Conservation (phyloP, 2,797 vertebrate genomes). For the Muraenolepis orangiensis region DNA sequence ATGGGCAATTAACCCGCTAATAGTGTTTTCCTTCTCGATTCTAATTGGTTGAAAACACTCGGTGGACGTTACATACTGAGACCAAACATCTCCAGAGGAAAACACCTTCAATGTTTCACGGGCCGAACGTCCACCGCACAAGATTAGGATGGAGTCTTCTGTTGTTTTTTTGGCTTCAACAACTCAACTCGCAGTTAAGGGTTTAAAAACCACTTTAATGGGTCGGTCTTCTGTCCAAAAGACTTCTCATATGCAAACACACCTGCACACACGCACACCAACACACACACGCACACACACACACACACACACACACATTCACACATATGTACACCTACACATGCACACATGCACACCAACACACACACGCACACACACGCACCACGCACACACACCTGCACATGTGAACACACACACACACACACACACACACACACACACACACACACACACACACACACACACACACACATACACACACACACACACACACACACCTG, state of each 20-base stretch:
- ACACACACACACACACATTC: background rate
- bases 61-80: conserved; percentile 75
- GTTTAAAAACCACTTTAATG: background rate
- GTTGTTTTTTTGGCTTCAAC: no score
- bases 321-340: background rate
- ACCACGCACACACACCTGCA: background rate
- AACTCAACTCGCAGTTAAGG: background rate
- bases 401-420: no score
- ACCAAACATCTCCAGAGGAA: conserved; percentile 16
- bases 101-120: background rate
- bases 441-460: background rate
- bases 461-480: background rate
- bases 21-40: conserved; percentile 83
- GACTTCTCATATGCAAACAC: background rate
- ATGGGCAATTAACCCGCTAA: conserved; percentile 95
- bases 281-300: background rate
- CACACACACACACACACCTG: background rate
- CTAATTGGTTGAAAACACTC: conserved; percentile 89
- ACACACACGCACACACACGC: background rate
- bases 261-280: background rate
- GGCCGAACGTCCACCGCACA: background rate
- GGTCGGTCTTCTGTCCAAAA: background rate
- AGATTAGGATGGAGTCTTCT: background rate
- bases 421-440: background rate
- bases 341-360: no score